Evolutionary conservation across 2,113 vertebrate genomes (phyloP).

Genomic region (Saimiri boliviensis): DNA sequence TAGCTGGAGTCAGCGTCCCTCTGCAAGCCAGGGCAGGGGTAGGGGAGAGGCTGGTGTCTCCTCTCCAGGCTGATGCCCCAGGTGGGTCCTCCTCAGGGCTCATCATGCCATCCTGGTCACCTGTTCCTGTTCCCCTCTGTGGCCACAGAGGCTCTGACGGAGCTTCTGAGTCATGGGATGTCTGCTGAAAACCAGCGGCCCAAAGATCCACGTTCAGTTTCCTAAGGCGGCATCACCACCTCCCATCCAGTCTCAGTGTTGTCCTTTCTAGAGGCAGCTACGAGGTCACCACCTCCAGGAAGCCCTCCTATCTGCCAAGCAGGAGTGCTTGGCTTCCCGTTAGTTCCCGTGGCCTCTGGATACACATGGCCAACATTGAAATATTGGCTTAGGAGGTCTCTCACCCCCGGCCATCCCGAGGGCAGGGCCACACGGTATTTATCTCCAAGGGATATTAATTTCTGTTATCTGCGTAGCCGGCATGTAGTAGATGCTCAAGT

Average conservation of each 20-base stretch:
- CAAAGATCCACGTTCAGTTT: not conserved
- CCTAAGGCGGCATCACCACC: accelerated
- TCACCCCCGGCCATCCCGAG: accelerated
- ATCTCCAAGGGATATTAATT: not conserved
- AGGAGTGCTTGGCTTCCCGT: not conserved
- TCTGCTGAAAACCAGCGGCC: not conserved
- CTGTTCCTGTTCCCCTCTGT: accelerated
- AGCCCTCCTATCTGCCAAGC: not conserved
- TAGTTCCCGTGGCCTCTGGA: accelerated
- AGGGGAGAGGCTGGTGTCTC: too few species aligned
- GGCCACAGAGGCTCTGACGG: accelerated
- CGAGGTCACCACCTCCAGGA: not conserved
- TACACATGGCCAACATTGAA: accelerated
- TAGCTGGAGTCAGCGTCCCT: too few species aligned
- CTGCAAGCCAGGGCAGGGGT: too few species aligned
- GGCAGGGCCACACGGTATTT: not conserved
- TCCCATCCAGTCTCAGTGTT: accelerated
- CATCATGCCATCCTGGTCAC: not conserved
- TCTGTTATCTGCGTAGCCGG: not conserved
- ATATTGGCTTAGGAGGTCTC: not conserved
- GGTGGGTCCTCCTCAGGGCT: not conserved
- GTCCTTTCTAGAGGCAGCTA: not conserved
- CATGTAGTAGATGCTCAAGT: accelerated
- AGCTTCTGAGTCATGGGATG: not conserved
- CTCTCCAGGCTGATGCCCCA: too few species aligned